These are phyloP conservation scores for Ganaspis sp. DNA, from an alignment of 1,140 invertebrate genomes.

Conservation along the genomic window DNA sequence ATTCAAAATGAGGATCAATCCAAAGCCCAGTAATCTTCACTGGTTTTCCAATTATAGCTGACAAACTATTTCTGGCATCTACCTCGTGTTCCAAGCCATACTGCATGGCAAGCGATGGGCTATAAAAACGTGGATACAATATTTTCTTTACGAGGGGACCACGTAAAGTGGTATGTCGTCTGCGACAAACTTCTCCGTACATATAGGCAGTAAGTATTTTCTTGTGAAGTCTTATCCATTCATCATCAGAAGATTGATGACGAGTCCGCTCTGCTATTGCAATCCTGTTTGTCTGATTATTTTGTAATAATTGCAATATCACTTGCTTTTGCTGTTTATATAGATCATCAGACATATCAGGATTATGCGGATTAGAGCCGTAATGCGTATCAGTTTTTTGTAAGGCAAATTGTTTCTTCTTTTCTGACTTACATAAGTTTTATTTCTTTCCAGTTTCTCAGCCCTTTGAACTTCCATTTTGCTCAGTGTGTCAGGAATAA, in stretches of 20 bases:
- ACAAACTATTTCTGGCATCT: constrained; percentile 55
- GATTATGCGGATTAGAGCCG: neutral
- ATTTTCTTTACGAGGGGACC: constrained; percentile 48
- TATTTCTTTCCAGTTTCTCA: neutral
- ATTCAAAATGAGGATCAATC: constrained; percentile 59
- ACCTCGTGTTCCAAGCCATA: constrained; percentile 63
- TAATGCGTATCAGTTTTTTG: constrained; percentile 30
- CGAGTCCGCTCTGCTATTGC: constrained; percentile 54
- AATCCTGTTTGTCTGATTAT: constrained; percentile 30
- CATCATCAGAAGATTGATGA: constrained; percentile 50
- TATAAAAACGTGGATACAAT: constrained; percentile 49
- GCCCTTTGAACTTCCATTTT: neutral
- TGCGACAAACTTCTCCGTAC: constrained; percentile 64
- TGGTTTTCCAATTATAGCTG: constrained; percentile 42
- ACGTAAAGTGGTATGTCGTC: constrained; percentile 47
- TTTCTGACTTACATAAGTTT: neutral
- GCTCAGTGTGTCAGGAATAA: neutral
- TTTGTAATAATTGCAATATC: constrained; percentile 28
- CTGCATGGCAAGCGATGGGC: constrained; percentile 42
- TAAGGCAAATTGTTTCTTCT: neutral
- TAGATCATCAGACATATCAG: constrained; percentile 27
- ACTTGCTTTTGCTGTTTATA: neutral
- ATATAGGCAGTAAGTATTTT: constrained; percentile 66
- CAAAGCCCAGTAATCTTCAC: constrained; percentile 66
- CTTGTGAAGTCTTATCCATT: constrained; percentile 58